These are phyloP conservation scores for Sanderia malayensis DNA, from an alignment of 30 jellyfish, hydroid and myxozoan genomes.

Conservation along the genomic window DNA sequence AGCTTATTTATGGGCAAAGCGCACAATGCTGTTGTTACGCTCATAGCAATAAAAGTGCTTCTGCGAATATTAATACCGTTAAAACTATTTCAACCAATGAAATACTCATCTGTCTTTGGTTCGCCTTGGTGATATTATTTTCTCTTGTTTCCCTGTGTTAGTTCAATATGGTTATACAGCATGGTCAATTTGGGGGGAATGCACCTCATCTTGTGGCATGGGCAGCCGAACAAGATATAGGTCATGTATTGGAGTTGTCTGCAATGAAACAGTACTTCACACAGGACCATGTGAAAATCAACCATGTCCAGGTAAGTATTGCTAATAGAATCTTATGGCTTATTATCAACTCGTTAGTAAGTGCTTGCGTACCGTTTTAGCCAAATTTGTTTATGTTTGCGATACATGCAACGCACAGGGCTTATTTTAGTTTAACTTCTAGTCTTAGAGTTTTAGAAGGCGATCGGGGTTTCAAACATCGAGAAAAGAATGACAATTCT, in stretches of 20 bases:
- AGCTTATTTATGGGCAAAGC: background rate
- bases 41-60: background rate
- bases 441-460: no score
- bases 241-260: constrained; percentile 10
- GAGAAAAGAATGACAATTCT: no score
- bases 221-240: constrained; percentile 44
- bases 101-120: background rate
- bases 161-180: constrained; percentile 20
- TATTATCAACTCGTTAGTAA: no score
- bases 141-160: background rate
- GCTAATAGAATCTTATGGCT: no score
- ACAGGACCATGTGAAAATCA: constrained; percentile 20
- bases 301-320: constrained; percentile 63
- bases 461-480: no score
- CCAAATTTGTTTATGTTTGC: no score
- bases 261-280: constrained; percentile 25
- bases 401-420: no score
- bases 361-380: no score
- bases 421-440: no score
- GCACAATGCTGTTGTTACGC: background rate
- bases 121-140: background rate
- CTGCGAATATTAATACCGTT: background rate
- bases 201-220: constrained; percentile 49
- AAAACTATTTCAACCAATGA: background rate
- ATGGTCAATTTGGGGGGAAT: constrained; percentile 66